Percentiles rank a stretch among this genome's conserved stretches.
Evolutionary conservation across 2,113 vertebrate genomes (phyloP).

Genomic region (Pteronura brasiliensis): DNA sequence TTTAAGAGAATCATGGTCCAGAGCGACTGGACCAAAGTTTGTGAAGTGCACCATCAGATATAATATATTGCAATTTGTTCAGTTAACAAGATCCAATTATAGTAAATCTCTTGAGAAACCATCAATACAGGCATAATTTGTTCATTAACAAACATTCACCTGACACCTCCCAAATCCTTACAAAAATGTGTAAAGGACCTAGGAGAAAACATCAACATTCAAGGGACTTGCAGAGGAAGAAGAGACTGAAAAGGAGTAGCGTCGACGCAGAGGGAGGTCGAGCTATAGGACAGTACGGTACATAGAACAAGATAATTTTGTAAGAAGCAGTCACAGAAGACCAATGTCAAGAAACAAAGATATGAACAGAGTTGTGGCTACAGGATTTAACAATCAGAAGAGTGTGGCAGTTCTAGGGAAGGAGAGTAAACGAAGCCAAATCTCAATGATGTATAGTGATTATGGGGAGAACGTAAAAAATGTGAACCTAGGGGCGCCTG

Average conservation of each 20-base stretch:
- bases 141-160: neutral
- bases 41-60: neutral
- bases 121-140: neutral
- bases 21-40: neutral
- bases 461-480: neutral
- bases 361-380: neutral
- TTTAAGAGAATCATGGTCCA: neutral
- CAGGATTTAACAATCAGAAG: neutral
- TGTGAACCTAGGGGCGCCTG: neutral
- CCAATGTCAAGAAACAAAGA: neutral
- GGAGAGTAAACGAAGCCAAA: neutral
- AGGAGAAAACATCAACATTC: neutral
- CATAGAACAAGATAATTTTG: neutral
- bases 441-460: neutral
- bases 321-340: neutral
- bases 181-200: neutral
- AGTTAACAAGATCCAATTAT: neutral
- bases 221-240: neutral
- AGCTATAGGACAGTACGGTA: neutral
- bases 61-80: neutral
- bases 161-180: neutral
- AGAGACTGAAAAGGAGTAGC: neutral
- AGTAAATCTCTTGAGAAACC: neutral
- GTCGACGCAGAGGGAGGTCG: neutral
- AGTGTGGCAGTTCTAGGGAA: neutral